These are phyloP conservation scores for Strix aluco DNA, from an alignment of 2,113 vertebrate species.

Conservation along the genomic window DNA sequence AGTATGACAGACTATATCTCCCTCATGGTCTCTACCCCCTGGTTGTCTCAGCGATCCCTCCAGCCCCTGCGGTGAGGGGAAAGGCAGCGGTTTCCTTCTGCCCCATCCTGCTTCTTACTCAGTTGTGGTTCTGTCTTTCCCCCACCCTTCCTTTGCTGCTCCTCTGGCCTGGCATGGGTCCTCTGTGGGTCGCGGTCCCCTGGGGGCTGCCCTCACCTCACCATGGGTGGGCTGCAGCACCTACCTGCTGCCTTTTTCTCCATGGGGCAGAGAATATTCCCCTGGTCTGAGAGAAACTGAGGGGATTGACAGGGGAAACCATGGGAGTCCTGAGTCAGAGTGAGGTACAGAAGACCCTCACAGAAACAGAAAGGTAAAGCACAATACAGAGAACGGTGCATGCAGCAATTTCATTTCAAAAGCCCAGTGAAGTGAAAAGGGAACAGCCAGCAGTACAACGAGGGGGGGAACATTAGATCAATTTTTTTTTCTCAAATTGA, in stretches of 20 bases:
- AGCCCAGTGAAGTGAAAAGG: background rate
- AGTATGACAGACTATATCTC: background rate
- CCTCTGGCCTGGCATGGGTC: fast-evolving
- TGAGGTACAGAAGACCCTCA: background rate
- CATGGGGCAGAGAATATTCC: background rate
- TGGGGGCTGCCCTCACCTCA: too few relatives aligned
- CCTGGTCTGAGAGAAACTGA: background rate
- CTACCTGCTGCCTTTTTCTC: background rate
- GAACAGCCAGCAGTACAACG: background rate
- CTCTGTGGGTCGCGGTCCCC: too few relatives aligned
- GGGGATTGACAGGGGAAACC: background rate
- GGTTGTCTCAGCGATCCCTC: fast-evolving
- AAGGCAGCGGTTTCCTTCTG: fast-evolving
- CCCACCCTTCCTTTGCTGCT: background rate
- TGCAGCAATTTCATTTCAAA: background rate
- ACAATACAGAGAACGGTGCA: background rate
- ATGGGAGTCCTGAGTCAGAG: too few relatives aligned
- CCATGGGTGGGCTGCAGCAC: too few relatives aligned
- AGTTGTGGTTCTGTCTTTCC: background rate
- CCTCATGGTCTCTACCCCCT: too few relatives aligned
- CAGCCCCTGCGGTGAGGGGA: background rate
- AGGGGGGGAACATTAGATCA: background rate
- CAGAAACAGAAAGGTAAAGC: background rate
- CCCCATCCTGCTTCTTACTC: background rate
- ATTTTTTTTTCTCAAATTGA: background rate